A percentile compares a stretch with the other conserved stretches of the same genome.
Evolutionary conservation across 2,113 vertebrate species (phyloP).

Genomic region (Stomatorhinus ivindoensis): DNA sequence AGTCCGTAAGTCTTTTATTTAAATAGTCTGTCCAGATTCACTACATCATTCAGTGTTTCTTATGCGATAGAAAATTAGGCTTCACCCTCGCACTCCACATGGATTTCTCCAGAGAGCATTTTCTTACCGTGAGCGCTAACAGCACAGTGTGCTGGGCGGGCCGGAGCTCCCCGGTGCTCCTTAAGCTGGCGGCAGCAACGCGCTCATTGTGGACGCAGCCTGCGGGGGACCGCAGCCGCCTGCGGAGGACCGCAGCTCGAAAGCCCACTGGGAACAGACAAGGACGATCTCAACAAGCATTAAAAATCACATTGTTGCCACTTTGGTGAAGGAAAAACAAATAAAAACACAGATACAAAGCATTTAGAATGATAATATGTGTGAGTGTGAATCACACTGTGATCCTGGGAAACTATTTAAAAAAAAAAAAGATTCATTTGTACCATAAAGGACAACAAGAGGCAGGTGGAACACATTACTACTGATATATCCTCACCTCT

Average conservation of each 20-base stretch:
- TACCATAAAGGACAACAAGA: background rate
- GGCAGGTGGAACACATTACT: background rate
- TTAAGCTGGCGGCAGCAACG: background rate
- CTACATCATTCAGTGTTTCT: background rate
- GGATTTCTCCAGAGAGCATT: background rate
- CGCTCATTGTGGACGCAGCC: background rate
- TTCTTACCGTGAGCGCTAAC: background rate
- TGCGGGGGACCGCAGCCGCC: background rate
- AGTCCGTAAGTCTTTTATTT: slow-evolving; percentile 7
- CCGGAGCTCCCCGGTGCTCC: background rate
- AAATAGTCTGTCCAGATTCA: background rate
- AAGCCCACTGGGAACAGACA: background rate
- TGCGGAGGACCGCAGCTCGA: background rate
- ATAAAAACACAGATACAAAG: background rate
- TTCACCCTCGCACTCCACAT: background rate
- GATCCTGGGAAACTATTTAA: background rate
- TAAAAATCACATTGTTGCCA: background rate
- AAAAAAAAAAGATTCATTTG: background rate
- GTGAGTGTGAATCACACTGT: background rate
- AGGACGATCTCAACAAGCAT: background rate
- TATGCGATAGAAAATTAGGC: background rate
- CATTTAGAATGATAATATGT: background rate
- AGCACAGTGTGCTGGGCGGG: background rate
- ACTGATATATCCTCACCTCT: background rate
- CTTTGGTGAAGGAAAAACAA: background rate